Evolutionary conservation across 2,888 invertebrate species (phyloP).

Genomic region (Cerastis rubricosa): DNA sequence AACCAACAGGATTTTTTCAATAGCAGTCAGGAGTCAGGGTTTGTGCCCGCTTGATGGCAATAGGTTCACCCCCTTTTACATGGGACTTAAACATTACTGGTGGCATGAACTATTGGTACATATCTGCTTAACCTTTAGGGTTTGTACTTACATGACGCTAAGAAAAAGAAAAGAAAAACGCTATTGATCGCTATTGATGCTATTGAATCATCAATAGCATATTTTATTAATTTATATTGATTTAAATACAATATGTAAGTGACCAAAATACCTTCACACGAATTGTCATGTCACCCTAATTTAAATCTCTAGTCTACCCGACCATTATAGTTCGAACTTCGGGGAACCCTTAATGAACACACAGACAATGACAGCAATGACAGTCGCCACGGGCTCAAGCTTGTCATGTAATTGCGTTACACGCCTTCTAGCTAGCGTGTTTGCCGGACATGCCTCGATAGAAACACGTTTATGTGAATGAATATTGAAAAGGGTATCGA

Average conservation of each 20-base stretch:
- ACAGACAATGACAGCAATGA: no score
- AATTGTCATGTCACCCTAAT: constrained; percentile 8
- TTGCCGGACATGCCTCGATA: constrained; percentile 43
- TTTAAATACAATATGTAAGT: background rate
- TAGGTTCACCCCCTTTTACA: background rate
- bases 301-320: constrained; percentile 26
- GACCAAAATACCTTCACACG: background rate
- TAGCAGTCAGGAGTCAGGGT: background rate
- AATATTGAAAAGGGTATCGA: constrained; percentile 44
- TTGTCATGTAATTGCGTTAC: constrained; percentile 62
- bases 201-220: background rate
- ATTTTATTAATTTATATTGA: no score
- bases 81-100: background rate
- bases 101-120: background rate
- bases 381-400: constrained; percentile 39
- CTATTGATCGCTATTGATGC: background rate
- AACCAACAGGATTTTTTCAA: background rate
- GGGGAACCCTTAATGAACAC: constrained; percentile 45
- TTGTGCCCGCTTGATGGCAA: background rate
- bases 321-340: constrained; percentile 31
- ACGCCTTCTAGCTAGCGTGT: constrained; percentile 41
- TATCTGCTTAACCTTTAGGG: background rate
- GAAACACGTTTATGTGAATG: constrained; percentile 37
- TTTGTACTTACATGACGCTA: no score
- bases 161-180: no score